A percentile compares a stretch with the other conserved stretches of the same genome.
phyloP scores from a whole-genome alignment of 2,113 vertebrate species.

The Scartelaos histophorus region DNA sequence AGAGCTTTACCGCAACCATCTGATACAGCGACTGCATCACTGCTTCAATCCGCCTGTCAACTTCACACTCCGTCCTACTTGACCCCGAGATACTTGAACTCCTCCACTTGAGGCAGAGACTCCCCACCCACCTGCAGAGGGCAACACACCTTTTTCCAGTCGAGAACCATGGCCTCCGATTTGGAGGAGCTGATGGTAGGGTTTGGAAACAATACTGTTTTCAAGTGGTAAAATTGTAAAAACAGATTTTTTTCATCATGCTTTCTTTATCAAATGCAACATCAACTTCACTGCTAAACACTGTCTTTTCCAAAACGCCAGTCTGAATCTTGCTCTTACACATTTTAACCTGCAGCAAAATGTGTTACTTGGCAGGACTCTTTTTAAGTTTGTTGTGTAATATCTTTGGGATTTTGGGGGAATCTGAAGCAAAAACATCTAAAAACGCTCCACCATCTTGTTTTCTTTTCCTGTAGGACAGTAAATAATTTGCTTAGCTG shows the following conservation, averaged over 20 bases:
- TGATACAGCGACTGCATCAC: too few relatives aligned
- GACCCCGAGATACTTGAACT: too few relatives aligned
- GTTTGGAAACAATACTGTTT: too few relatives aligned
- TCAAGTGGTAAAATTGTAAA: not conserved
- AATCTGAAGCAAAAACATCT: slow-evolving; percentile 5
- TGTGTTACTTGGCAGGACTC: not conserved
- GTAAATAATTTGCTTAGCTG: slow-evolving; percentile 39
- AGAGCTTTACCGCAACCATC: too few relatives aligned
- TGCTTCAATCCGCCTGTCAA: too few relatives aligned
- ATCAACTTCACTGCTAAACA: not conserved
- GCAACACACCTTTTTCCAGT: too few relatives aligned
- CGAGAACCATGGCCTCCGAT: too few relatives aligned
- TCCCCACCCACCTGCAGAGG: too few relatives aligned
- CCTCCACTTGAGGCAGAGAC: too few relatives aligned
- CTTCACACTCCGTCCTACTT: too few relatives aligned
- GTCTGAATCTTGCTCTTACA: not conserved
- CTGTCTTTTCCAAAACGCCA: not conserved
- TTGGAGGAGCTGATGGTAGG: too few relatives aligned
- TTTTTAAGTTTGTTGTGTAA: slow-evolving; percentile 15
- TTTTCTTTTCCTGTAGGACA: slow-evolving; percentile 23
- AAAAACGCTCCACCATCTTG: slow-evolving; percentile 13
- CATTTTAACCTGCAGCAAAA: not conserved
- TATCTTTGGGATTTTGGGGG: slow-evolving; percentile 13
- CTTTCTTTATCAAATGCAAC: not conserved
- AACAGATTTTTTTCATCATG: not conserved